A percentile compares a stretch with the other conserved stretches of the same genome.
phyloP scores from a whole-genome alignment of 2,797 vertebrate species.

The Lithobates sylvaticus region DNA sequence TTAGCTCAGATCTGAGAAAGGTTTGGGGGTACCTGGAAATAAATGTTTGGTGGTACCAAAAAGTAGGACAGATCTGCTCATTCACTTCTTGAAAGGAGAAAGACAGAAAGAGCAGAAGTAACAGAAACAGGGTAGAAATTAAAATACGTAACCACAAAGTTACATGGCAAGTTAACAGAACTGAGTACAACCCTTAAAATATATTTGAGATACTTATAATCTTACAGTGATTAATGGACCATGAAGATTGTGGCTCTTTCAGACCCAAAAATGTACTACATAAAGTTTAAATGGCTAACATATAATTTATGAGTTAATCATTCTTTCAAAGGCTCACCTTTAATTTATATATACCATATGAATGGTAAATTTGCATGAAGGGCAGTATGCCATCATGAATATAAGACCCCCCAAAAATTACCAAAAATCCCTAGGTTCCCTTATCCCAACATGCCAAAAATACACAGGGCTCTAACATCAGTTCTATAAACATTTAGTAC shows the following conservation, averaged over 20 bases:
- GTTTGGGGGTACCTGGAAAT: slow-evolving; percentile 87
- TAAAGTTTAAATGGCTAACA: slow-evolving; percentile 59
- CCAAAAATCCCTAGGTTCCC: slow-evolving; percentile 69
- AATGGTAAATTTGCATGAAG: slow-evolving; percentile 64
- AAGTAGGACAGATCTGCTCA: slow-evolving; percentile 87
- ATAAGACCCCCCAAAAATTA: slow-evolving; percentile 48
- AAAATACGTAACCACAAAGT: slow-evolving; percentile 67
- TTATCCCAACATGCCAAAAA: slow-evolving; percentile 71
- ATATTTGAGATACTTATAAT: slow-evolving; percentile 67
- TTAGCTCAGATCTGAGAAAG: slow-evolving; percentile 86
- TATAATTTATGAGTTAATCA: background rate
- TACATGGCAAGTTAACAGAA: slow-evolving; percentile 67
- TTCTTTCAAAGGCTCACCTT: slow-evolving; percentile 13
- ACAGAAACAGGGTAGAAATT: slow-evolving; percentile 68
- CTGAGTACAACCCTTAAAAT: slow-evolving; percentile 69
- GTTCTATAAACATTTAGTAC: slow-evolving; percentile 76
- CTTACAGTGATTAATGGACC: slow-evolving; percentile 65
- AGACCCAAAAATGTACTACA: slow-evolving; percentile 22
- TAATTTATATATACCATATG: slow-evolving; percentile 68
- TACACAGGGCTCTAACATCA: slow-evolving; percentile 73
- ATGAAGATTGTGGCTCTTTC: slow-evolving; percentile 2
- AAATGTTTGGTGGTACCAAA: slow-evolving; percentile 90
- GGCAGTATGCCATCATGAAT: slow-evolving; percentile 3
- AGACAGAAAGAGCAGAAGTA: slow-evolving; percentile 51
- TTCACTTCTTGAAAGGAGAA: slow-evolving; percentile 73